Conservation (phyloP, 1,140 invertebrate species). For the Drosophila nebulosa region DNA sequence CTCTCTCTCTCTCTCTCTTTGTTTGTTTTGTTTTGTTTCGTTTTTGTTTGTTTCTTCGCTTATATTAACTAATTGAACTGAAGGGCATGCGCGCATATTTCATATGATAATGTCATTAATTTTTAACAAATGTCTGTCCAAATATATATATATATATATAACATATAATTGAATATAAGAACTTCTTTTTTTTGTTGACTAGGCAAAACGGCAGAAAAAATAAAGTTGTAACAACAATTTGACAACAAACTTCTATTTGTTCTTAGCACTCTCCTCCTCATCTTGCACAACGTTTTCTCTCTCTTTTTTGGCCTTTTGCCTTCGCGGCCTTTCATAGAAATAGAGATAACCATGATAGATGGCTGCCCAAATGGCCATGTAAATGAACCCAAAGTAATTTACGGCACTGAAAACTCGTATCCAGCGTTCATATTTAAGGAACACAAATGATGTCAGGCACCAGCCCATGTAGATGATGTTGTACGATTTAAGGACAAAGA, state of each 20-base stretch:
- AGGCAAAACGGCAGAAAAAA: slow-evolving; percentile 14
- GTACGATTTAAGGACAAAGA: slow-evolving; percentile 87
- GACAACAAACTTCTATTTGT: too few species aligned
- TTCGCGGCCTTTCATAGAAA: neutral
- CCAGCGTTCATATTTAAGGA: slow-evolving; percentile 87
- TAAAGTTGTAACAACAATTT: too few species aligned
- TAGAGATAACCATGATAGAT: slow-evolving; percentile 36
- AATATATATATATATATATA: too few species aligned
- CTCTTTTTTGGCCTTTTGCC: too few species aligned
- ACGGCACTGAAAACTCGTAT: slow-evolving; percentile 84
- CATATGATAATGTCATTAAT: neutral
- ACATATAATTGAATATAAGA: slow-evolving; percentile 11
- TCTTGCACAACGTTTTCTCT: too few species aligned
- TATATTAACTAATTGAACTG: slow-evolving; percentile 6
- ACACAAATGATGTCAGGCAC: slow-evolving; percentile 89
- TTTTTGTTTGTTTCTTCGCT: neutral
- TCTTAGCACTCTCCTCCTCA: too few species aligned
- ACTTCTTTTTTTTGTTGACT: slow-evolving; percentile 17
- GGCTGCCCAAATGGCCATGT: slow-evolving; percentile 84
- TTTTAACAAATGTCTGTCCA: slow-evolving; percentile 25
- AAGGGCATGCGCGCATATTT: neutral
- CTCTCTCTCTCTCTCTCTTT: too few species aligned
- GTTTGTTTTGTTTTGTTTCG: neutral
- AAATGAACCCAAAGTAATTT: slow-evolving; percentile 85
- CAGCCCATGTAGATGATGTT: slow-evolving; percentile 93